Base-by-base conservation (phyloP, 2,113 vertebrate genomes). In the Myotis brandtii region DNA sequence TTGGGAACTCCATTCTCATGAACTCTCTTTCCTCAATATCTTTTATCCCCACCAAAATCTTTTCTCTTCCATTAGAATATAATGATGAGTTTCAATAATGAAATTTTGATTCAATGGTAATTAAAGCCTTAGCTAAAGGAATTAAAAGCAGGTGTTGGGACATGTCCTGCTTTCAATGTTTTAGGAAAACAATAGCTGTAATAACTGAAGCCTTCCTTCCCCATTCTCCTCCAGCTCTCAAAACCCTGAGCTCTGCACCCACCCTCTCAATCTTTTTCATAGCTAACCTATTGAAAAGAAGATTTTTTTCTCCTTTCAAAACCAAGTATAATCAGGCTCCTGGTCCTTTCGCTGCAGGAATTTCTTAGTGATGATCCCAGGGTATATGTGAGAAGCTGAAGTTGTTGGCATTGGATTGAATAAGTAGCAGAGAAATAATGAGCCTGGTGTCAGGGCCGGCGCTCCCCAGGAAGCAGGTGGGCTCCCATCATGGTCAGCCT, bases 101-200 rank as follows among this genome's bases (percentile, higher is more conserved):
- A 67, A 72, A 77, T 37, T 95, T 90, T 64, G 30, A 75, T 91
- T 96, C 79, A 79, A 37, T 82, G 72, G 56, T 89, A 96, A 82
- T 75, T 77, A 85, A 96, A 95, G 1, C 20, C 50, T 30, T 82
- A 54, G 8, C 48, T 81, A 88, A 77, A 83, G 37, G 27, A 73
- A 93, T 92, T 81, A 59, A 83, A 75, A 96, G 87, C 79, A 89
- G 32, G 70, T 5, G 1, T 70, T 79, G 46, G 40, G 23, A 43
- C 37, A 67, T 73, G 46, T 40, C 20, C 54, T 67, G 20, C 62
- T 82, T 88, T 76, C 27, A 25, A 6, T 46, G 46, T 87, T 75
- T 66, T 70, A 84, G 50, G 37, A 81, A 75, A 84, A 87, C 43
- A 66, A 59, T 48, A 64, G 62, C 16, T 86, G 7, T n/a, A 79